phyloP scores from a whole-genome alignment of 1,140 invertebrate genomes.

The Drosophila murphyi region DNA sequence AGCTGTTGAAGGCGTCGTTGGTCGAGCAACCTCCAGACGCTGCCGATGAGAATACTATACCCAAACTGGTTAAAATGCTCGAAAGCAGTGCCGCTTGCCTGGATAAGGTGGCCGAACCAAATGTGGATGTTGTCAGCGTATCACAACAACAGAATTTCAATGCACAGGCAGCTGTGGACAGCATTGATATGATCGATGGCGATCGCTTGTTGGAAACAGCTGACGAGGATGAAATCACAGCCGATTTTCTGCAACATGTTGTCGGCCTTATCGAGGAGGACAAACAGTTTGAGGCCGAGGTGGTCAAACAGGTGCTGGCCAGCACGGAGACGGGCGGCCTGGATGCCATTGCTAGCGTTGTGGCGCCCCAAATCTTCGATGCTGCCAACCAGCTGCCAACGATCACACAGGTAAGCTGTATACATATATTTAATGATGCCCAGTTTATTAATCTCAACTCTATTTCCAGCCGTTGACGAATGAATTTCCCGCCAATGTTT shows the following conservation, averaged over 20 bases:
- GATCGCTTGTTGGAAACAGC: constrained; percentile 56
- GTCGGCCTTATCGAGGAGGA: constrained; percentile 88
- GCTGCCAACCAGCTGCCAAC: constrained; percentile 12
- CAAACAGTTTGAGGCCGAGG: constrained; percentile 88
- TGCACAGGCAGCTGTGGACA: constrained; percentile 23
- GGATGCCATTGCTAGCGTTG: constrained; percentile 62
- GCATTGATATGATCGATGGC: constrained; percentile 54
- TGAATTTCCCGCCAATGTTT: constrained; percentile 14
- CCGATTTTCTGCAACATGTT: constrained; percentile 89
- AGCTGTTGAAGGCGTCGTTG: constrained; percentile 63
- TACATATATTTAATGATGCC: neutral
- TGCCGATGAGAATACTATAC: constrained; percentile 72
- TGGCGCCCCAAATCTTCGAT: constrained; percentile 38
- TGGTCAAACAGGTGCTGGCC: constrained; percentile 87
- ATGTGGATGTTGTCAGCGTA: neutral
- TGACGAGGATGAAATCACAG: constrained; percentile 88
- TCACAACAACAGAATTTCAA: constrained; percentile 18
- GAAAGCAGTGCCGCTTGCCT: constrained; percentile 72
- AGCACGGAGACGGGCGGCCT: constrained; percentile 52
- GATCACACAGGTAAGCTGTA: constrained; percentile 24
- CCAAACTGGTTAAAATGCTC: constrained; percentile 82
- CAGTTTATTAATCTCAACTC: neutral
- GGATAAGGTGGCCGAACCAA: constrained; percentile 26
- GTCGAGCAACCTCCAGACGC: constrained; percentile 47
- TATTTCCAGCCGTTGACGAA: constrained; percentile 23